phyloP scores from a whole-genome alignment of 2,797 vertebrate species.

The Champsocephalus gunnari region DNA sequence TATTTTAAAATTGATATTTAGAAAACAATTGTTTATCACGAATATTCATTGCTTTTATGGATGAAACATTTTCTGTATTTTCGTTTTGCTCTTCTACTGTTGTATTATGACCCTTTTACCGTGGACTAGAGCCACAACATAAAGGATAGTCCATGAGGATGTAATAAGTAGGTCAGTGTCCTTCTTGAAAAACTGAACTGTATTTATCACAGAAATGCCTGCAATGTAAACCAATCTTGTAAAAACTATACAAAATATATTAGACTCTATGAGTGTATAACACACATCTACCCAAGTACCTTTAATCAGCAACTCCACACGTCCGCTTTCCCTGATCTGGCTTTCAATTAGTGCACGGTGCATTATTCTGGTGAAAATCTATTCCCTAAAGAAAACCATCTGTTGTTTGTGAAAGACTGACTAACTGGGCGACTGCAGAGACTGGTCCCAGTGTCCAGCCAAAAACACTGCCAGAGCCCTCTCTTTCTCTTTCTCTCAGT shows the following conservation, averaged over 20 bases:
- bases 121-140: too few species aligned
- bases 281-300: slow-evolving; percentile 15
- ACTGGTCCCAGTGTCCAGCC: slow-evolving; percentile 27
- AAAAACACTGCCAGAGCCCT: slow-evolving; percentile 7
- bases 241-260: too few species aligned
- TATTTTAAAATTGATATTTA: too few species aligned
- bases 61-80: too few species aligned
- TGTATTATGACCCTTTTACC: too few species aligned
- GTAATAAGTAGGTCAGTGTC: slow-evolving; percentile 61
- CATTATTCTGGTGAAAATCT: slow-evolving; percentile 15
- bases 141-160: too few species aligned
- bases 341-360: slow-evolving; percentile 16
- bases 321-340: slow-evolving; percentile 1
- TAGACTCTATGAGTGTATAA: neutral
- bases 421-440: slow-evolving; percentile 16
- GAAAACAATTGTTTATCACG: too few species aligned
- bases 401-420: slow-evolving; percentile 39
- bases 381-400: slow-evolving; percentile 42
- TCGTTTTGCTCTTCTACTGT: too few species aligned
- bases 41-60: too few species aligned
- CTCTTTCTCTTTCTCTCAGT: neutral
- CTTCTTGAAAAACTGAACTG: slow-evolving; percentile 39
- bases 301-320: slow-evolving; percentile 7
- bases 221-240: slow-evolving; percentile 2
- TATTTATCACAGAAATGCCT: slow-evolving; percentile 14